Base-by-base conservation (phyloP, 2,113 vertebrate species). In the Kryptolebias marmoratus region DNA sequence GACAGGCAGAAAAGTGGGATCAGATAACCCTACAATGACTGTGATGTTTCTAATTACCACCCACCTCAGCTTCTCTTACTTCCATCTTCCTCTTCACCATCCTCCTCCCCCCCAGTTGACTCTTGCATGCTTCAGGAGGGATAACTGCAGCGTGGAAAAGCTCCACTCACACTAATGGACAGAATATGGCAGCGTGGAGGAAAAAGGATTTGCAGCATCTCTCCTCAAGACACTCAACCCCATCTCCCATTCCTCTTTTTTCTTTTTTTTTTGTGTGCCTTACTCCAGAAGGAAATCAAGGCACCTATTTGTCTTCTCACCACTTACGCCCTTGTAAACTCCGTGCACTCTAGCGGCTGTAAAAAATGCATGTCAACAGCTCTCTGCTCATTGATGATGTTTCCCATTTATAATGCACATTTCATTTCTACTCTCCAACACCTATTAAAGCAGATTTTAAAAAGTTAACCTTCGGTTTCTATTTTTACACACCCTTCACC, bases 91-190 rank as follows among this genome's bases (percentile, higher is more conserved):
- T 63, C 39, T 75, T 71, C 58, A 53, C 9, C 48, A 44, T 10
- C 49, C 61, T 27, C 14, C 14, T 36, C 12, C 11, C 15, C 54
- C 39, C 39, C 5, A 10, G 5, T 42, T 9, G 9, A 50, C 58
- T 47, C 70, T 44, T 5, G 49, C 60, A 11, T 54, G 57, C 60
- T 83, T 82, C 73, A 72, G 16, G 68, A 79, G 71, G 76, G 77
- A 53, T 32, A 79, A 80, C 81, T 71, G 32, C 70, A 71, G 75
- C 55, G 66, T 77, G 62, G 68, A 75, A 71, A 59, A 71, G 66
- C 73, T 85, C 61, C 80, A 86, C 91, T 89, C 82, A 75, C 64
- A 68, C 80, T 91, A 91, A 92, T 91, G 90, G 89, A 86, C 48
- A 73, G 81, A 87, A 81, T 73, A 73, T 50, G 72, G 53, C 0